phyloP scores from a whole-genome alignment of 2,888 invertebrate genomes.

The Tenthredo amoena region DNA sequence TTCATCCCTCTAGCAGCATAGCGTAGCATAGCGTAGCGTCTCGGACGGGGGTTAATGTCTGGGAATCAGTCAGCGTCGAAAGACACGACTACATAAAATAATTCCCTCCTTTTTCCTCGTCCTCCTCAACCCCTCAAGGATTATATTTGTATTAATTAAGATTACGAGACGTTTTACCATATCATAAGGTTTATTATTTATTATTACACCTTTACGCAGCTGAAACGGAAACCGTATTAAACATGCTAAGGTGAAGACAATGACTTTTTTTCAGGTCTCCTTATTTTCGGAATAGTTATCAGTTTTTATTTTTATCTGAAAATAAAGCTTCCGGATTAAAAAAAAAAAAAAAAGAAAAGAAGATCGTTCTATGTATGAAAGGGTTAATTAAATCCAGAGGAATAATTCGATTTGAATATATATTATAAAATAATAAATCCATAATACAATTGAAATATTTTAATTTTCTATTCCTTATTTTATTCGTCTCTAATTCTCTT shows the following conservation, averaged over 20 bases:
- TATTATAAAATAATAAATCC: background rate
- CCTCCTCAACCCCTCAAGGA: background rate
- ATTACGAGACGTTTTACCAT: slow-evolving; percentile 1
- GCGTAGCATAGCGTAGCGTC: slow-evolving; percentile 51
- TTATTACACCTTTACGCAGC: background rate
- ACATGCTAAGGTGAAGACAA: background rate
- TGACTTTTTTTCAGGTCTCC: background rate
- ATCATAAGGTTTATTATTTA: background rate
- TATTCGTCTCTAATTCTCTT: background rate
- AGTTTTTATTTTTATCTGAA: no score
- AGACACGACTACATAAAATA: background rate
- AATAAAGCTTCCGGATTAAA: no score
- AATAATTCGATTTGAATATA: background rate
- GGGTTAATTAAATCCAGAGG: no score
- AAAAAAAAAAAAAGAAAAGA: no score
- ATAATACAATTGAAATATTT: background rate
- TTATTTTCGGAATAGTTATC: background rate
- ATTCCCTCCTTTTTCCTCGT: background rate
- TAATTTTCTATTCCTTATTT: background rate
- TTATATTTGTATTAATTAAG: slow-evolving; percentile 50
- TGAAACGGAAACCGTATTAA: background rate
- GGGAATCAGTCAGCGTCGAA: slow-evolving; percentile 63
- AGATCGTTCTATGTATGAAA: no score
- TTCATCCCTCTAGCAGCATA: slow-evolving; percentile 56
- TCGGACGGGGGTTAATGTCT: slow-evolving; percentile 62